These are phyloP conservation scores for Pogonomyrmex barbatus DNA, from an alignment of 1,140 invertebrate species.

Conservation along the genomic window DNA sequence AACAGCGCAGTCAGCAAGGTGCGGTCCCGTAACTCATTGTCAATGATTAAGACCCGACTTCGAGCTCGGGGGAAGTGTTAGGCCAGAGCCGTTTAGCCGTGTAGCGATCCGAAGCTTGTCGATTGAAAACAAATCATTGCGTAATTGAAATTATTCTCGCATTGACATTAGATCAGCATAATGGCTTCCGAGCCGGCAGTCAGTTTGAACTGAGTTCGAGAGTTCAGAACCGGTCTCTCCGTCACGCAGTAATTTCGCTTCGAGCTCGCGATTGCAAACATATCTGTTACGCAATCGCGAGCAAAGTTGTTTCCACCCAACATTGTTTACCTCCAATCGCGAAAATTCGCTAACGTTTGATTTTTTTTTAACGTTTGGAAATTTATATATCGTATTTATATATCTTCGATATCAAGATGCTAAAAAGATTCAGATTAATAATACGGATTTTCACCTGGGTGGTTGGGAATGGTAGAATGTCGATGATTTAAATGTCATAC, in stretches of 20 bases:
- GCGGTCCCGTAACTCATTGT: constrained; percentile 16
- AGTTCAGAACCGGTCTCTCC: constrained; percentile 47
- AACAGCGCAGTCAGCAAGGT: neutral
- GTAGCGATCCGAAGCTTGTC: neutral
- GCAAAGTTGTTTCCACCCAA: neutral
- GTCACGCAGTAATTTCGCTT: neutral
- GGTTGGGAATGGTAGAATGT: neutral
- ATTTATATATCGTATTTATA: neutral
- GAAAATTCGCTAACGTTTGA: neutral
- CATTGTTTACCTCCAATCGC: constrained; percentile 9
- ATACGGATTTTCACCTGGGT: no score
- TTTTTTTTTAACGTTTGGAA: neutral
- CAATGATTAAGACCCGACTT: neutral
- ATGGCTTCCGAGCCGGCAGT: constrained; percentile 26
- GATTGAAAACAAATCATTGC: constrained; percentile 42
- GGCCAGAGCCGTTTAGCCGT: neutral
- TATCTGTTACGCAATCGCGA: constrained; percentile 25
- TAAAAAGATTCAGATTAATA: neutral
- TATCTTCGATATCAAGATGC: neutral
- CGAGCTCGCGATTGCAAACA: constrained; percentile 31
- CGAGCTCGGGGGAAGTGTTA: constrained; percentile 3
- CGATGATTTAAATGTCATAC: neutral
- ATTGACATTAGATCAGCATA: constrained; percentile 30
- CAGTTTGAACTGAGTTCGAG: constrained; percentile 47
- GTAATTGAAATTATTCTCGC: constrained; percentile 26